Base-by-base conservation (phyloP, 37 sponge, comb jelly and placozoan genomes). In the Hormiphora californensis region DNA sequence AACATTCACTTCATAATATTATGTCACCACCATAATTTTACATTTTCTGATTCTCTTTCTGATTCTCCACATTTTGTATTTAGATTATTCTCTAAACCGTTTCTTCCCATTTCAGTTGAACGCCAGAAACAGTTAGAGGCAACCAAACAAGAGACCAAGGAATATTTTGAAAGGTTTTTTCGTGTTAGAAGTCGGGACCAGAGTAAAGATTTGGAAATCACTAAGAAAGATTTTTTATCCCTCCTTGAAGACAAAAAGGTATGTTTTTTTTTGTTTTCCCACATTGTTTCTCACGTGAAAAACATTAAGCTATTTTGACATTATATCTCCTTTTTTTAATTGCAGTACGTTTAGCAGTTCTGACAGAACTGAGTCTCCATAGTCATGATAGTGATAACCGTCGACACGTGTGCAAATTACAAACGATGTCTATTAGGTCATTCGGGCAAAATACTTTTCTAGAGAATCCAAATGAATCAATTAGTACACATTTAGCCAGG, bases 71-170 rank as follows among this genome's bases (percentile, higher is more conserved):
- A n/a, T n/a, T n/a, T n/a, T n/a, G n/a, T n/a, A n/a, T n/a, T n/a
- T n/a, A n/a, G n/a, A n/a, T n/a, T n/a, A n/a, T n/a, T n/a, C n/a
- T n/a, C n/a, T n/a, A n/a, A n/a, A n/a, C n/a, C n/a, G n/a, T n/a
- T n/a, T n/a, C n/a, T n/a, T 12, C 61, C 27, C n/a, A 39, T 40
- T 73, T 73, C 81, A 73, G 81, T 73, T 39, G 81, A 73, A 41
- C 9, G 81, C 17, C 81, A 73, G 46, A 21, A 28, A 19, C 21
- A 43, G 11, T n/a, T 73, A 19, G 81, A 73, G 25, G 36, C 19
- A 22, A 73, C 40, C 28, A 73, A 73, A 28, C 40, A n/a, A n/a
- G 81, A 73, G 23, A 73, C 81, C 12, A 73, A 73, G 44, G 36
- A n/a, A 11, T 73, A 46, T 43, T 73, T 73, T 73, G 81, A 73